phyloP scores from a whole-genome alignment of 2,113 vertebrate species.

The Muntiacus reevesi region DNA sequence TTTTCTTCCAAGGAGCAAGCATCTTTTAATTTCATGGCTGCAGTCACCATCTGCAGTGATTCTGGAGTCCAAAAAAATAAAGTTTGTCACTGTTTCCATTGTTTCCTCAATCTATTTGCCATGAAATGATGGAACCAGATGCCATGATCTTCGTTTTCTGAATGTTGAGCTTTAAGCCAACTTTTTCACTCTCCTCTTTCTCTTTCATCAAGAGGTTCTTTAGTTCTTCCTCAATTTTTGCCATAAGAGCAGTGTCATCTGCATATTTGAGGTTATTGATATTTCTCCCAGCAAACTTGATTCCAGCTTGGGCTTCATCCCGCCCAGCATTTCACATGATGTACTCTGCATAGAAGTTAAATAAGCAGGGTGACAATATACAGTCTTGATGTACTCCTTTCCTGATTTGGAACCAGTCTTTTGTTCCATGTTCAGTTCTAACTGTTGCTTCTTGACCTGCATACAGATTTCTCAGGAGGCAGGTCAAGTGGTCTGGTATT shows the following conservation, averaged over 20 bases:
- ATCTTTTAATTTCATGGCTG: neutral
- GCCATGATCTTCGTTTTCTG: neutral
- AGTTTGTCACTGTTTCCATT: neutral
- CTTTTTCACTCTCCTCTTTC: neutral
- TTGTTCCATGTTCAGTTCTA: no score
- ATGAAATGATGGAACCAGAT: neutral
- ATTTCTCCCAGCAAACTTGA: no score
- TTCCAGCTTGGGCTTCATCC: no score
- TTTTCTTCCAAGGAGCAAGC: neutral
- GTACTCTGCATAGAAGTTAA: no score
- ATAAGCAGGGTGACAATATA: no score
- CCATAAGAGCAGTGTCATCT: neutral
- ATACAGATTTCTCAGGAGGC: no score
- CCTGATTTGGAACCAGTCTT: no score
- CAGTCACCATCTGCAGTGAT: neutral
- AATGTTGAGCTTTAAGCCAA: neutral
- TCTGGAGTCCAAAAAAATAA: neutral
- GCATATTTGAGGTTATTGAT: neutral
- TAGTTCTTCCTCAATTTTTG: neutral
- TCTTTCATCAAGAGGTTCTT: neutral
- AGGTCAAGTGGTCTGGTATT: no score
- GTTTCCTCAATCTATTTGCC: neutral
- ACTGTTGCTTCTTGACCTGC: no score
- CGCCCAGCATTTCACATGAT: neutral
- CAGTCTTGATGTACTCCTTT: no score